phyloP scores from a whole-genome alignment of 2,797 vertebrate species.

The Syncerus caffer region DNA sequence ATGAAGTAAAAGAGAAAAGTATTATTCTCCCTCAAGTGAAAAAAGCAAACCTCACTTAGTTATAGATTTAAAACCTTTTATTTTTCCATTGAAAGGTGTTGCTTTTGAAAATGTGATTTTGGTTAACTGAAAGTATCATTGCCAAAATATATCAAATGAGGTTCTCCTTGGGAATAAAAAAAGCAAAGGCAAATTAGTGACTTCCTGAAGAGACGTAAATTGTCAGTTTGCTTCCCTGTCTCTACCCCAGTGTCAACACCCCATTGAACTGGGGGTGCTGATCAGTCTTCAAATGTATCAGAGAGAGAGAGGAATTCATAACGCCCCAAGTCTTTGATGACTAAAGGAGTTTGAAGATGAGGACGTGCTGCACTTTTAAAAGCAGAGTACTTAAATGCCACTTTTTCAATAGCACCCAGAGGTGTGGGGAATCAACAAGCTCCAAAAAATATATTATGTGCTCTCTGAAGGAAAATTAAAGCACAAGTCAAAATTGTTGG shows the following conservation, averaged over 20 bases:
- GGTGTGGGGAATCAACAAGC: slow-evolving; percentile 26
- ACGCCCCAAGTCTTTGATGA: not conserved
- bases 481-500: slow-evolving; percentile 41
- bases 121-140: slow-evolving; percentile 12
- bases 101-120: slow-evolving; percentile 22
- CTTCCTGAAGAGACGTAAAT: not conserved
- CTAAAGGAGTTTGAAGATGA: not conserved
- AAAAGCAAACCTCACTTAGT: slow-evolving; percentile 38
- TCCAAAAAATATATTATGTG: slow-evolving; percentile 23
- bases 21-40: not conserved
- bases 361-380: not conserved
- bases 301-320: not conserved
- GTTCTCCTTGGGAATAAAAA: not conserved
- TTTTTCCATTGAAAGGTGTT: not conserved
- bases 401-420: slow-evolving; percentile 28
- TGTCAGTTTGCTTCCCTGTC: not conserved
- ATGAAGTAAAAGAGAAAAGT: not conserved
- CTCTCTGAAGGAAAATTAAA: slow-evolving; percentile 50
- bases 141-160: not conserved
- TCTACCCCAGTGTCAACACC: not conserved
- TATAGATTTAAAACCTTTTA: not conserved
- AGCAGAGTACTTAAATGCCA: slow-evolving; percentile 23
- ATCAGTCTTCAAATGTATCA: not conserved
- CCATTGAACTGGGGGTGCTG: not conserved
- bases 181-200: not conserved